Base-by-base conservation (phyloP, 2,797 vertebrate genomes). In the Propithecus deckenii region DNA sequence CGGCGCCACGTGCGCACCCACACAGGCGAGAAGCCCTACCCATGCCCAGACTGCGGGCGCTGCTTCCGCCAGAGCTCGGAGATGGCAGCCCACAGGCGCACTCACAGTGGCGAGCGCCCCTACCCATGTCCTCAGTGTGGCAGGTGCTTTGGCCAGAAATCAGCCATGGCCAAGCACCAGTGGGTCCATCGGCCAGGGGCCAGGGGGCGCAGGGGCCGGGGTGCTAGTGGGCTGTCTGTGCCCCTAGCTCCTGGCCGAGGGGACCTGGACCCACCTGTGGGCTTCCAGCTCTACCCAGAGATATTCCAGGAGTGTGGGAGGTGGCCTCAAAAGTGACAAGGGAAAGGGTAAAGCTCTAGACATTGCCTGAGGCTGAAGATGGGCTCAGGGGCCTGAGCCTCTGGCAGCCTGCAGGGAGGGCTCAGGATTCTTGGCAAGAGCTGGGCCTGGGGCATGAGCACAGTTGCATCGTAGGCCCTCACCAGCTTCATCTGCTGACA, bases 81-180 rank as follows among this genome's bases (percentile, higher is more conserved):
- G 67, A 97, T 98, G 97, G 95, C 85, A 25, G 97, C 94, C 69
- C 98, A 98, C 84, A 92, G 97, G 74, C 97, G 97, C 0, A 98
- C 96, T 22, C 98, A 98, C 88, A 98, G 95, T 5, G 97, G 98
- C 7, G 97, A 98, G 75, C 96, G 97, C 14, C 97, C 97, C 30
- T 98, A 95, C n/a, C 84, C 97, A 18, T 98, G 98, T 46, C 98
- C 98, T 57, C 97, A 98, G 43, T 98, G 98, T 23, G 98, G 98
- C 85, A 96, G 94, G 32, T 76, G 97, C 59, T 98, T 98, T 1
- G 71, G 95, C 69, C 97, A 96, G 89, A 98, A 97, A 79, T 98
- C 97, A 61, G 98, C 98, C 12, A 90, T 98, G 94, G 90, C 94
- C 69, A 98, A 97, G 74, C 98, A 98, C 74, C 98, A 97, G 90